These are phyloP conservation scores for Centropus bengalensis DNA, from an alignment of 2,113 vertebrate species.

Conservation along the genomic window DNA sequence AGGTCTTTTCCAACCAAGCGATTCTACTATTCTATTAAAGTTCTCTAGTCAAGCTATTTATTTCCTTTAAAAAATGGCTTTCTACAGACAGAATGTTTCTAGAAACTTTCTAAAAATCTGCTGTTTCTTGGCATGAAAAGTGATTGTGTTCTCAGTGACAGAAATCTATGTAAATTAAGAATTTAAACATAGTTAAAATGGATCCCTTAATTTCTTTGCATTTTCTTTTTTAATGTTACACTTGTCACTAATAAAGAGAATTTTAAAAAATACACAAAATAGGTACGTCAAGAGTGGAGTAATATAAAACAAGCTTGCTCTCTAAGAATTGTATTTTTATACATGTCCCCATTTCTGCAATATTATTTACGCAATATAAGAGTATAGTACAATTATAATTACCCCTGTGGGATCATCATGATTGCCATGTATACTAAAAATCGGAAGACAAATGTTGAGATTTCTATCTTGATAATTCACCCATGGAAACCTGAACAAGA, in stretches of 20 bases:
- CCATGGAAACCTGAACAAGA: conserved; percentile 90
- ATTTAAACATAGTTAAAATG: background rate
- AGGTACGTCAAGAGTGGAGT: background rate
- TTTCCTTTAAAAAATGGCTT: no score
- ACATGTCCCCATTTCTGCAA: background rate
- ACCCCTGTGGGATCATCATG: conserved; percentile 99
- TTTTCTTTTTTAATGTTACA: background rate
- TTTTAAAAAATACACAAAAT: background rate
- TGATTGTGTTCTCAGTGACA: background rate
- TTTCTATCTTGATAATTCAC: conserved; percentile 97
- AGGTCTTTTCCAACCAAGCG: no score
- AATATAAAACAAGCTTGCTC: background rate
- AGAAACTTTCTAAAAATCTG: background rate
- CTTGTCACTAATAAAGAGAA: background rate
- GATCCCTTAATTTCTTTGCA: background rate
- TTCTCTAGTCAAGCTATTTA: background rate
- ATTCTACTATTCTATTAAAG: background rate
- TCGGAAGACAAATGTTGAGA: conserved; percentile 93
- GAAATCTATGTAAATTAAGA: background rate
- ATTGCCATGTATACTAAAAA: conserved; percentile 98
- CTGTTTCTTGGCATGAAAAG: background rate
- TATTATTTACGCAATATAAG: background rate
- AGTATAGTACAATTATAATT: conserved; percentile 53
- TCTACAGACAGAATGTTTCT: background rate
- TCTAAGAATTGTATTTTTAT: background rate